phyloP scores from a whole-genome alignment of 2,888 invertebrate genomes.

The Hydrotaea cyrtoneurina region DNA sequence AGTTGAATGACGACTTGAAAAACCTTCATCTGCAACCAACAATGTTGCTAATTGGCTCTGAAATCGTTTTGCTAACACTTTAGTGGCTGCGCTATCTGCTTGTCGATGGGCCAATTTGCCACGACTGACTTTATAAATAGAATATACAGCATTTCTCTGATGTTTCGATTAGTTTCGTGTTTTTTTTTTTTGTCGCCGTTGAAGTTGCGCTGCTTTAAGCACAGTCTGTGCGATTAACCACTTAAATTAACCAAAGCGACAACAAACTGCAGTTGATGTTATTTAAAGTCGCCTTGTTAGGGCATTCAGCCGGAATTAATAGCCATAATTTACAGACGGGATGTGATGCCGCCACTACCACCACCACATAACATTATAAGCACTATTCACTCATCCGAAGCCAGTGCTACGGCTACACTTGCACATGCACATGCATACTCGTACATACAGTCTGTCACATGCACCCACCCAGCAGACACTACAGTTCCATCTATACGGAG shows the following conservation, averaged over 20 bases:
- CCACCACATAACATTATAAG: constrained; percentile 22
- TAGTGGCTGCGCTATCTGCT: too few relatives aligned
- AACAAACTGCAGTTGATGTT: constrained; percentile 2
- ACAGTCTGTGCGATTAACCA: constrained; percentile 31
- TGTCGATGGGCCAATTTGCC: too few relatives aligned
- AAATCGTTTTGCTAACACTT: too few relatives aligned
- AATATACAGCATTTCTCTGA: background rate
- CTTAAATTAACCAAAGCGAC: constrained; percentile 25
- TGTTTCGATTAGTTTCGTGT: too few relatives aligned
- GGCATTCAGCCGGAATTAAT: constrained; percentile 32
- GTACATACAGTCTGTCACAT: background rate
- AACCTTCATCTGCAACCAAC: too few relatives aligned
- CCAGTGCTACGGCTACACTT: background rate
- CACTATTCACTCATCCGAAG: constrained; percentile 15
- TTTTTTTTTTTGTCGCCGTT: background rate
- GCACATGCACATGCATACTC: background rate
- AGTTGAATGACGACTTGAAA: too few relatives aligned
- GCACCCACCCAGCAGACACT: background rate
- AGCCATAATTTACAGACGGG: constrained; percentile 37
- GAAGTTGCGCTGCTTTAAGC: background rate
- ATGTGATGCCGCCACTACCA: constrained; percentile 19
- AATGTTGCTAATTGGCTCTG: too few relatives aligned
- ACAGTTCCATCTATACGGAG: background rate
- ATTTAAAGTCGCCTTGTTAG: constrained; percentile 36
- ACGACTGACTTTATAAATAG: too few relatives aligned